phyloP scores from a whole-genome alignment of 2,888 invertebrate genomes.

The Danaus chrysippus region DNA sequence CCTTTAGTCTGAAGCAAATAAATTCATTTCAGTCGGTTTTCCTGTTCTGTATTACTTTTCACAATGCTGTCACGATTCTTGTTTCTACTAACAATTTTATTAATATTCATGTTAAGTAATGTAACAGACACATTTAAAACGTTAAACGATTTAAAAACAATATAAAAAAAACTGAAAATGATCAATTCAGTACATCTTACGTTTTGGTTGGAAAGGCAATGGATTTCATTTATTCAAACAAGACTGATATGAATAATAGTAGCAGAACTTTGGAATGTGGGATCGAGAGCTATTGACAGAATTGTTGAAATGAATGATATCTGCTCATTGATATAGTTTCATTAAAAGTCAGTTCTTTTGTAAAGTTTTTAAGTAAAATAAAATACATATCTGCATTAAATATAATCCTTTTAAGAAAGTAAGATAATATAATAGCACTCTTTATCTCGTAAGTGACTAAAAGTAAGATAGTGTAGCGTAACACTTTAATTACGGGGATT shows the following conservation, averaged over 20 bases:
- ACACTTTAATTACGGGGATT: too few relatives aligned
- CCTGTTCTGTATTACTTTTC: slow-evolving; percentile 7
- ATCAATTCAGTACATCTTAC: slow-evolving; percentile 47
- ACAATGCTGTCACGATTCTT: slow-evolving; percentile 24
- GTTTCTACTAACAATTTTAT: slow-evolving; percentile 25
- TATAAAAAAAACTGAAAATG: slow-evolving; percentile 43
- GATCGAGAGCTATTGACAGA: slow-evolving; percentile 55
- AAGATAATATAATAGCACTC: too few relatives aligned
- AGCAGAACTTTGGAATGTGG: slow-evolving; percentile 65
- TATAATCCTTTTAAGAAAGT: too few relatives aligned
- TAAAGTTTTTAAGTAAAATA: too few relatives aligned
- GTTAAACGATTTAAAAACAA: slow-evolving; percentile 43
- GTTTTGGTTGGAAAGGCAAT: slow-evolving; percentile 58
- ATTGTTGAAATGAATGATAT: slow-evolving; percentile 51
- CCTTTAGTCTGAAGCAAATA: background rate
- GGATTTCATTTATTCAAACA: slow-evolving; percentile 64
- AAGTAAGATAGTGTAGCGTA: slow-evolving; percentile 26
- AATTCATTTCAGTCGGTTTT: background rate
- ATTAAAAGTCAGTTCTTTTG: too few relatives aligned
- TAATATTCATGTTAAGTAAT: too few relatives aligned
- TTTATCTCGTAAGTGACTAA: too few relatives aligned
- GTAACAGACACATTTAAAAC: slow-evolving; percentile 49
- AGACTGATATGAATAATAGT: too few relatives aligned
- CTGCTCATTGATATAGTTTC: slow-evolving; percentile 14
- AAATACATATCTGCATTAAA: too few relatives aligned